These are phyloP conservation scores for Crossoptilon crossoptilon DNA, from an alignment of 2,797 vertebrate genomes.

Conservation along the genomic window DNA sequence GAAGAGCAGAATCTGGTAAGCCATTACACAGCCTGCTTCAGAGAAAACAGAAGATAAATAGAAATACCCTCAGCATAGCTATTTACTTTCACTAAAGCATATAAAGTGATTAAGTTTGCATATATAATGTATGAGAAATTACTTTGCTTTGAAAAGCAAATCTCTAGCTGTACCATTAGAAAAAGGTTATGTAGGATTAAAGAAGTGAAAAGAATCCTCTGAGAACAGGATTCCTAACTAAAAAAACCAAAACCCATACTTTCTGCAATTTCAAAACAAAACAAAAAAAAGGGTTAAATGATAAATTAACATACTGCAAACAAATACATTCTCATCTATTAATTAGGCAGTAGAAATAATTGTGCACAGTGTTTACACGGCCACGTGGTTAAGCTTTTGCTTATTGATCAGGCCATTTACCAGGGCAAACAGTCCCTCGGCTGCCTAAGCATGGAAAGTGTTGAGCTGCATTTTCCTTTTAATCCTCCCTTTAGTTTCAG, in stretches of 20 bases:
- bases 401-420: not conserved
- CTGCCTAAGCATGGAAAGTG: not conserved
- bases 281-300: not conserved
- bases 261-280: not conserved
- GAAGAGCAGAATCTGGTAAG: not conserved
- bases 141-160: not conserved
- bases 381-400: not conserved
- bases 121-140: not conserved
- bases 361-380: not conserved
- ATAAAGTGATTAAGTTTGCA: not conserved
- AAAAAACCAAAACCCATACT: accelerated
- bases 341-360: not conserved
- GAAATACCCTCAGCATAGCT: not conserved
- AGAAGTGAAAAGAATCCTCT: not conserved
- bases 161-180: not conserved
- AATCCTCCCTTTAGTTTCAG: not conserved
- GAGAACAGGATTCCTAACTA: not conserved
- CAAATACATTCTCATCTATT: not conserved
- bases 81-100: not conserved
- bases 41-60: not conserved
- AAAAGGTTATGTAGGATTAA: not conserved
- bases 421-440: not conserved
- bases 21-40: not conserved
- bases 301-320: not conserved
- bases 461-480: not conserved